Base-by-base conservation (phyloP, 2,888 invertebrate species). In the Eudasyphora cyanicolor region DNA sequence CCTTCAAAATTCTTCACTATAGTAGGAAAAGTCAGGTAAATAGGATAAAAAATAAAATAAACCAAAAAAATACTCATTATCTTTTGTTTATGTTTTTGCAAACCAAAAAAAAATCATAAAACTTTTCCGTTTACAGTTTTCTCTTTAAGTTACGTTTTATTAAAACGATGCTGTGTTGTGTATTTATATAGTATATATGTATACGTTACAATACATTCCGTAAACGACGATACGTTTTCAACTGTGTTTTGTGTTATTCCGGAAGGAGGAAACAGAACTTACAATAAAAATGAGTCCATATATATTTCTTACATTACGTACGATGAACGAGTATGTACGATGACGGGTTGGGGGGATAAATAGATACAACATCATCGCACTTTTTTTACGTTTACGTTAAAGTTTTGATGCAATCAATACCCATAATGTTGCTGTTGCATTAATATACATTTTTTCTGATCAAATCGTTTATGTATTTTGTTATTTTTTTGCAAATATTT, bases 291-390 rank as follows among this genome's bases (percentile, higher is more conserved):
- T 60, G 60, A 60, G 60, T 60, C 29, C 79, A 83, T 76, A 82
- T 82, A 45, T 45, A 82, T 88, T 87, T 85, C 87, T 88, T 87
- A 88, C 86, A 88, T 88, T 71, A 88, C 87, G 88, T 88, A 88
- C 88, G 87, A 67, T 42, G 67, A 27, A 35, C 88, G 87, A 88
- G n/a, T n/a, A n/a, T n/a, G n/a, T n/a, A n/a, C n/a, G n/a, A n/a
- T n/a, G n/a, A n/a, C n/a, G n/a, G n/a, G n/a, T n/a, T n/a, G n/a
- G n/a, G n/a, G n/a, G n/a, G n/a, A n/a, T n/a, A n/a, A n/a, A n/a
- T 38, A 38, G 38, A 38, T 88, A 88, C 88, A 88, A 88, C 86
- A 85, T 86, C 76, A 85, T n/a, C n/a, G n/a, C n/a, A n/a, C n/a
- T 86, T 76, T 64, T 35, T 38, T 64, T 60, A 14, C 29, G 24